Percentiles rank a stretch among this genome's conserved stretches.
Conservation (phyloP, 2,888 invertebrate genomes). For the Gisinianus flammeolus region DNA sequence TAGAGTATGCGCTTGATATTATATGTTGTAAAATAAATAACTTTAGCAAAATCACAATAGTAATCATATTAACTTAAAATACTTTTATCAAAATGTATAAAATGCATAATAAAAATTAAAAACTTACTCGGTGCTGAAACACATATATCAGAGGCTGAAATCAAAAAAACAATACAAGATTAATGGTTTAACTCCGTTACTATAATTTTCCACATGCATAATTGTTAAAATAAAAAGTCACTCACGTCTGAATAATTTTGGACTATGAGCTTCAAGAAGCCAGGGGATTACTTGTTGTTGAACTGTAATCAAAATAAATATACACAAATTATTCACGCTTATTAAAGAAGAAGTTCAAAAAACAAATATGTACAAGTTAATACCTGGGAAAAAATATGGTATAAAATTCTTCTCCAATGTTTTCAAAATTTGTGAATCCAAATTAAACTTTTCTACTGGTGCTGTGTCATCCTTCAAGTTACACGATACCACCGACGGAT, state of each 20-base stretch:
- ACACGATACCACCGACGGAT: slow-evolving; percentile 78
- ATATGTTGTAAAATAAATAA: too few species aligned
- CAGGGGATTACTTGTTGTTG: slow-evolving; percentile 80
- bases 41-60: too few species aligned
- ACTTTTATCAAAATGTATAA: too few species aligned
- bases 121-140: slow-evolving; percentile 67
- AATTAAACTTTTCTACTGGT: slow-evolving; percentile 67
- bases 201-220: too few species aligned
- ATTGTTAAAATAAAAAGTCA: too few species aligned
- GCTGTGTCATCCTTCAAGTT: slow-evolving; percentile 69
- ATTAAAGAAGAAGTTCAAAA: neutral
- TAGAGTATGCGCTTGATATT: too few species aligned
- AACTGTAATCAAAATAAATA: slow-evolving; percentile 63
- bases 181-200: too few species aligned
- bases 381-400: slow-evolving; percentile 76
- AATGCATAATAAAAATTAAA: too few species aligned
- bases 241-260: slow-evolving; percentile 70
- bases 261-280: slow-evolving; percentile 70
- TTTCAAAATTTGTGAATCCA: slow-evolving; percentile 71
- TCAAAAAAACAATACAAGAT: too few species aligned
- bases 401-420: slow-evolving; percentile 75
- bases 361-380: too few species aligned
- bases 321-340: neutral
- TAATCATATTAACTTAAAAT: too few species aligned
- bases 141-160: slow-evolving; percentile 90